Conservation (phyloP, 2,113 vertebrate species). For the Sciurus niger region DNA sequence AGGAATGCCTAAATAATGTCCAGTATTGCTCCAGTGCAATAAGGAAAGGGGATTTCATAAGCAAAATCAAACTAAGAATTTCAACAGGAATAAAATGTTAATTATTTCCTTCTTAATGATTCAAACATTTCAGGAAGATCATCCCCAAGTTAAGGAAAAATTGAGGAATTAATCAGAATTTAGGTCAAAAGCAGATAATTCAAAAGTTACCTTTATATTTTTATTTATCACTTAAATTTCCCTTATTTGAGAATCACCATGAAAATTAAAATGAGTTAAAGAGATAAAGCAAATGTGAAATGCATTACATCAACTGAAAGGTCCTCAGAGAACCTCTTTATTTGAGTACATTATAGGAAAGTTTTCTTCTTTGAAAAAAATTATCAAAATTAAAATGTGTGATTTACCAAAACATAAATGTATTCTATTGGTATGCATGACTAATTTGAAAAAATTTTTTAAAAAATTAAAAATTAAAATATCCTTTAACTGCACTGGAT, state of each 20-base stretch:
- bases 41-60: neutral
- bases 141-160: neutral
- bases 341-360: neutral
- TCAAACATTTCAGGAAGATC: neutral
- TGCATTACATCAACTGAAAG: neutral
- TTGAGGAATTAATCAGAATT: neutral
- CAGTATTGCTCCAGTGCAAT: neutral
- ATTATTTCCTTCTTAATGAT: neutral
- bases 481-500: neutral
- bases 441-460: too few relatives aligned
- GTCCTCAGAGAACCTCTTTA: neutral
- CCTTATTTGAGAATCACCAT: neutral
- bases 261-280: conserved; percentile 37
- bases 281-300: neutral
- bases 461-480: neutral
- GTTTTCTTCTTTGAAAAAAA: conserved; percentile 26
- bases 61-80: neutral
- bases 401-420: too few relatives aligned
- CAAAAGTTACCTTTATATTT: neutral
- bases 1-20: neutral
- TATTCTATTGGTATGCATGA: too few relatives aligned
- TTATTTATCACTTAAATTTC: conserved; percentile 9
- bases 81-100: neutral
- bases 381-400: conserved; percentile 39
- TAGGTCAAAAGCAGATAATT: conserved; percentile 57